Evolutionary conservation across 1,140 invertebrate genomes (phyloP).

Genomic region (Acromyrmex echinatior): DNA sequence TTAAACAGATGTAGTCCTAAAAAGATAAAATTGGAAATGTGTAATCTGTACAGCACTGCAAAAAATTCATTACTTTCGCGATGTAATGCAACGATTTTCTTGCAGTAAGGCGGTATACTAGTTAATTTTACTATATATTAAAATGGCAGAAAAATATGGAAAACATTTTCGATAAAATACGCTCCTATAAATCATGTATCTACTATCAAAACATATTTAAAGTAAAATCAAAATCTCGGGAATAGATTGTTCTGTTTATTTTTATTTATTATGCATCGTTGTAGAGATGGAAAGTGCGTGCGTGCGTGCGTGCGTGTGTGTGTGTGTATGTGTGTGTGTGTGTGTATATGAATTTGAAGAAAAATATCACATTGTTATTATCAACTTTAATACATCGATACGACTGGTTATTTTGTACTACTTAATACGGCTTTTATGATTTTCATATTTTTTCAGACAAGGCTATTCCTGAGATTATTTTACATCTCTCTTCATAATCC

Average conservation of each 20-base stretch:
- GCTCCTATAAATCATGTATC: not conserved
- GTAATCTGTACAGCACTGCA: not conserved
- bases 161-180: not conserved
- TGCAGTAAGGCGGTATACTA: not conserved
- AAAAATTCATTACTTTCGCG: constrained; percentile 1
- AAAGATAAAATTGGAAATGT: constrained; percentile 15
- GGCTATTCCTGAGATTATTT: constrained; percentile 16
- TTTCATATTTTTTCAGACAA: not conserved
- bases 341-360: not conserved
- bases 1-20: not conserved
- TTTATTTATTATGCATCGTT: not conserved
- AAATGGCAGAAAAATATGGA: not conserved
- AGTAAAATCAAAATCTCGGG: not conserved
- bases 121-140: constrained; percentile 42
- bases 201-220: constrained; percentile 31
- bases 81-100: constrained; percentile 9
- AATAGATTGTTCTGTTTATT: constrained; percentile 8
- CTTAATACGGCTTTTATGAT: not conserved
- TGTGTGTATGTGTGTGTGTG: too few species aligned
- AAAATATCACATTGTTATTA: not conserved
- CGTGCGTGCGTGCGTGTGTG: too few species aligned
- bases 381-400: not conserved
- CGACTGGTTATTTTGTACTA: not conserved
- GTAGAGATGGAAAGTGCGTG: not conserved
- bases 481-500: not conserved